Evolutionary conservation across 2,113 vertebrate species (phyloP).

Genomic region (Pelodiscus sinensis): DNA sequence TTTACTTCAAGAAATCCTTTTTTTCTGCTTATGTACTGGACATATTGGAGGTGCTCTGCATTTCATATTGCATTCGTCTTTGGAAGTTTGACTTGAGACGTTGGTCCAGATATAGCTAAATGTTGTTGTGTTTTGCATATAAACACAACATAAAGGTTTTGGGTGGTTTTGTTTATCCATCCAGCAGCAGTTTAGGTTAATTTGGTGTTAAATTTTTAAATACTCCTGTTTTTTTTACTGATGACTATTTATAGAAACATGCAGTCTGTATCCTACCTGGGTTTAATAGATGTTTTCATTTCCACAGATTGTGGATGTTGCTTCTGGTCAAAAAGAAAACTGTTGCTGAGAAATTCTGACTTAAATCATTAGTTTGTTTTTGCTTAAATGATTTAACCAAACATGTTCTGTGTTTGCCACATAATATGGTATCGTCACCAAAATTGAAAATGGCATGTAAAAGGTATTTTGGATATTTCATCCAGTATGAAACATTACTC

Average conservation of each 20-base stretch:
- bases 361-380: neutral
- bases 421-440: neutral
- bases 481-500: neutral
- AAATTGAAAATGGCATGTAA: fast-evolving
- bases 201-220: neutral
- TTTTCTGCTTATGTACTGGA: neutral
- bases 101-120: fast-evolving
- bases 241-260: neutral
- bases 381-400: neutral
- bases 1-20: neutral
- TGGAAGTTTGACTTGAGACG: neutral
- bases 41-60: neutral
- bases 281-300: neutral
- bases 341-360: neutral
- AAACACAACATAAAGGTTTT: neutral
- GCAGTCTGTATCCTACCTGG: too few species aligned
- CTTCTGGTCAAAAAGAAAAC: neutral
- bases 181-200: neutral
- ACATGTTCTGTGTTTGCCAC: neutral
- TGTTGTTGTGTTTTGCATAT: fast-evolving
- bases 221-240: neutral
- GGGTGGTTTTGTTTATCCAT: fast-evolving
- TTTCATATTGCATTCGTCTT: neutral
- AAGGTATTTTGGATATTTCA: neutral
- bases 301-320: neutral